Conservation (phyloP, 2,113 vertebrate genomes). For the Apaloderma vittatum region DNA sequence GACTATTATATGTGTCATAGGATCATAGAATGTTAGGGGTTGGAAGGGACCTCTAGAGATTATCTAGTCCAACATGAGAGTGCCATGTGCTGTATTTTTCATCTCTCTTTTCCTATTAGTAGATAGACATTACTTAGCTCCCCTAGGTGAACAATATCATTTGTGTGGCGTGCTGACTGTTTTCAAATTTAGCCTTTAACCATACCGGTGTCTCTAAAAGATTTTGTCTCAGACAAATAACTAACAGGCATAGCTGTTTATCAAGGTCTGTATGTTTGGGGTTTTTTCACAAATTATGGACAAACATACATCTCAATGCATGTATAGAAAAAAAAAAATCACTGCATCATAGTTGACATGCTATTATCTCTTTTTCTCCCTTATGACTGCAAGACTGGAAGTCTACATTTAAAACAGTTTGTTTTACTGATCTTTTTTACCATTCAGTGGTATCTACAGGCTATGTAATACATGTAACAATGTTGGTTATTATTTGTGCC, state of each 20-base stretch:
- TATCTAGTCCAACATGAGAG: no score
- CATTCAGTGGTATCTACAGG: slow-evolving; percentile 30
- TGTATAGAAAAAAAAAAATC: slow-evolving; percentile 64
- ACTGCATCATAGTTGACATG: slow-evolving; percentile 77
- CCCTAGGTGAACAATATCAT: neutral
- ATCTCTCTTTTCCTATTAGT: neutral
- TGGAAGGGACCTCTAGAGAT: no score
- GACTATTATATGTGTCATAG: no score
- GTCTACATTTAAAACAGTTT: slow-evolving; percentile 54
- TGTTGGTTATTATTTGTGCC: neutral
- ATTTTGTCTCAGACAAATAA: slow-evolving; percentile 48
- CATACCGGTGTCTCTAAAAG: slow-evolving; percentile 1
- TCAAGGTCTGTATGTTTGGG: no score
- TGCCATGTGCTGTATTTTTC: slow-evolving; percentile 5
- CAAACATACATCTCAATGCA: slow-evolving; percentile 23
- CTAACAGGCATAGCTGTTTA: slow-evolving; percentile 24
- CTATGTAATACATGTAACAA: neutral
- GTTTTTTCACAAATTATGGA: neutral
- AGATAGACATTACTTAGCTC: neutral
- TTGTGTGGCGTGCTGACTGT: neutral
- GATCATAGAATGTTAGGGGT: no score
- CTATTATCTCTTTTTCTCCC: slow-evolving; percentile 75
- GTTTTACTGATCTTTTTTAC: slow-evolving; percentile 65
- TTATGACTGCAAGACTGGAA: slow-evolving; percentile 68
- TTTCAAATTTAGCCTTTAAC: neutral